phyloP scores from a whole-genome alignment of 2,113 vertebrate genomes.

The Mastomys coucha region DNA sequence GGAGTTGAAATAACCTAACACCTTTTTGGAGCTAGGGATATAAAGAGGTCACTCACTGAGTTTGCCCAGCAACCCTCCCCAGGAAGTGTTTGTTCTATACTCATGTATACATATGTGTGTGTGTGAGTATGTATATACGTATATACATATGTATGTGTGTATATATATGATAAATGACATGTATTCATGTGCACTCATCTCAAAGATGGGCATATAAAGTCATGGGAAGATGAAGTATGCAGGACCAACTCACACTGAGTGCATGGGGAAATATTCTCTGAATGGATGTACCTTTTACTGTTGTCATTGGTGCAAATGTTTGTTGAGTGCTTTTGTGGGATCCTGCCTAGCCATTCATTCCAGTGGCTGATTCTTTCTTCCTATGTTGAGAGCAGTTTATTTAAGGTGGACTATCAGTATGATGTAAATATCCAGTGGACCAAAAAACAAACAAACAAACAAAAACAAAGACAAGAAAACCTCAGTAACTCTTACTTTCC shows the following conservation, averaged over 20 bases:
- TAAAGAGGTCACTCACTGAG: neutral
- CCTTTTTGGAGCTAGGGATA: neutral
- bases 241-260: neutral
- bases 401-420: neutral
- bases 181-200: neutral
- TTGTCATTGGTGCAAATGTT: neutral
- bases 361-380: neutral
- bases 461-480: neutral
- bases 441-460: too few relatives aligned
- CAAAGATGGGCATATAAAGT: neutral
- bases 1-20: neutral
- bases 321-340: neutral
- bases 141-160: too few relatives aligned
- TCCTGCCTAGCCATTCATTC: neutral
- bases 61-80: neutral
- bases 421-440: neutral
- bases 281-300: neutral
- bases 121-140: too few relatives aligned
- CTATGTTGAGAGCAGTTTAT: neutral
- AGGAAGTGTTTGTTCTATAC: neutral
- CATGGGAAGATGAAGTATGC: neutral
- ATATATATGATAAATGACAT: too few relatives aligned
- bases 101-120: neutral
- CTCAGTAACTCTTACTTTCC: neutral
- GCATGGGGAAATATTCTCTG: neutral